A percentile compares a stretch with the other conserved stretches of the same genome.
Conservation (phyloP, 2,888 invertebrate species). For the Hemaris fuciformis region DNA sequence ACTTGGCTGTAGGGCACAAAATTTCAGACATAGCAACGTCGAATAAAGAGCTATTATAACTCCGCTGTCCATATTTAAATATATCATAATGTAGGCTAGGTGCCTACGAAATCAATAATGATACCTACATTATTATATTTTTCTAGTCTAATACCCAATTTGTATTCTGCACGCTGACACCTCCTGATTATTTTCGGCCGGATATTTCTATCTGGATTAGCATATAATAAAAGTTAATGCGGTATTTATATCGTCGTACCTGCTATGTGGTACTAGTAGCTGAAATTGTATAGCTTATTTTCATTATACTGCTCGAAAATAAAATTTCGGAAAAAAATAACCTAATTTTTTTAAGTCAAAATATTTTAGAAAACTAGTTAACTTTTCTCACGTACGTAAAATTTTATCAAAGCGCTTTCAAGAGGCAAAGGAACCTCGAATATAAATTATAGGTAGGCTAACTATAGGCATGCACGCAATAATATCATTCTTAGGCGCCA, state of each 20-base stretch:
- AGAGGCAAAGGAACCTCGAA: no score
- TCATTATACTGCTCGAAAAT: neutral
- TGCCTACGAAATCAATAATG: neutral
- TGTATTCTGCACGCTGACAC: neutral
- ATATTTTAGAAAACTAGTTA: no score
- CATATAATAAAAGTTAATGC: conserved; percentile 3
- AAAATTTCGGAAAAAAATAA: no score
- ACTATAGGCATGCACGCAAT: no score
- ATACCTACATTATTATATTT: no score
- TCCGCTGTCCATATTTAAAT: neutral
- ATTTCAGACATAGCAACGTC: neutral
- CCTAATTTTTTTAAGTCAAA: no score
- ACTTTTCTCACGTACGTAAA: no score
- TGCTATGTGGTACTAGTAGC: neutral
- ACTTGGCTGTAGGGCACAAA: conserved; percentile 31
- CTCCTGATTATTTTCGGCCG: neutral
- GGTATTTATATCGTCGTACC: neutral
- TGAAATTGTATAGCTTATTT: no score
- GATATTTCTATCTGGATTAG: conserved; percentile 2
- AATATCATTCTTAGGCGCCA: no score
- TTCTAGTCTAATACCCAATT: neutral
- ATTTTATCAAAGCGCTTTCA: no score
- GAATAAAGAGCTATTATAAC: neutral
- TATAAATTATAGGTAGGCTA: no score
- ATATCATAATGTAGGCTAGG: neutral